Conservation (phyloP, 2,797 vertebrate genomes). For the Sebastolobus altivelis region DNA sequence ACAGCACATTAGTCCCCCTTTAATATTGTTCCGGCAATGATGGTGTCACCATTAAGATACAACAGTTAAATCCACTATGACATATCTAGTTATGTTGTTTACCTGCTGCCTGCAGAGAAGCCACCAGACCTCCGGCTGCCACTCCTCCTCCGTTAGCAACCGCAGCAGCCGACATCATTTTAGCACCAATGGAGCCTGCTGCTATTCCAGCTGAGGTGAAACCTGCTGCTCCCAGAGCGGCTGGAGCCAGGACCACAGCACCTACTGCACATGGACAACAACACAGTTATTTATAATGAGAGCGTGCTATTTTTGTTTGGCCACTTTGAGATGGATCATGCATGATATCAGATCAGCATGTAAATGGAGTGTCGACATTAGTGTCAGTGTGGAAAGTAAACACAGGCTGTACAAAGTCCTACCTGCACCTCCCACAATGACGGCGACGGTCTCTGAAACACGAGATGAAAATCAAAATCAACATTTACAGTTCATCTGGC, state of each 20-base stretch:
- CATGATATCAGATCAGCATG: neutral
- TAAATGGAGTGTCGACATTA: neutral
- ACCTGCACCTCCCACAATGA: neutral
- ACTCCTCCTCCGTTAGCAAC: conserved; percentile 31
- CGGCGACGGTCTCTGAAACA: neutral
- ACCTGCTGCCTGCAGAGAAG: neutral
- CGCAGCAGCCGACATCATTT: conserved; percentile 41
- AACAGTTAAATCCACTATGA: too few relatives aligned
- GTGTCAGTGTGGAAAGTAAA: neutral
- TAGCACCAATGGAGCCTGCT: conserved; percentile 19
- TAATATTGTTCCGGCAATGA: neutral
- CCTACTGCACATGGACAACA: conserved; percentile 5
- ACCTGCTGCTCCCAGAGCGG: conserved; percentile 18
- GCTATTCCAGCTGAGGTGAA: conserved; percentile 53
- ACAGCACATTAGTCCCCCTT: neutral
- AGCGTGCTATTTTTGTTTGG: neutral
- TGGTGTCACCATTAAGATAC: neutral
- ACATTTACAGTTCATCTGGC: neutral
- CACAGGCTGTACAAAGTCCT: neutral
- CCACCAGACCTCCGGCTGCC: conserved; percentile 16
- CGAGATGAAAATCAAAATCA: neutral
- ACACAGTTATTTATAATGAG: neutral
- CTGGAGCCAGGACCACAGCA: conserved; percentile 12
- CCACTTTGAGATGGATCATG: neutral
- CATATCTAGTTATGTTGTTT: neutral